Conservation (phyloP, 1,140 invertebrate species). For the Drusus annulatus region DNA sequence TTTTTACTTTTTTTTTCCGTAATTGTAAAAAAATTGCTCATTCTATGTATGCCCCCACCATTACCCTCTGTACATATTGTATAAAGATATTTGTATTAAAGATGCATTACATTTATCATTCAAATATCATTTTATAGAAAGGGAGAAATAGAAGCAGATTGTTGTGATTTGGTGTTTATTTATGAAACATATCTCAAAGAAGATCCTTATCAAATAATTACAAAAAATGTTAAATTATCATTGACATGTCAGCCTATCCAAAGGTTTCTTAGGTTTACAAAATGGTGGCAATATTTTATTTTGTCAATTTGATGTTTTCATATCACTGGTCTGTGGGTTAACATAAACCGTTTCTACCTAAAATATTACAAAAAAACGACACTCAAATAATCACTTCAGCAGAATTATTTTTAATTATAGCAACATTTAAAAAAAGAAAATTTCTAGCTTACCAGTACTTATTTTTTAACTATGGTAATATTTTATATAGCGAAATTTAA, state of each 20-base stretch:
- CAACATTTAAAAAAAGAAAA: too few species aligned
- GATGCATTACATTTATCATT: constrained; percentile 11
- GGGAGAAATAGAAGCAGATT: not conserved
- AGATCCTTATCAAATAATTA: constrained; percentile 24
- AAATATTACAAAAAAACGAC: too few species aligned
- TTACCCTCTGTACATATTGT: not conserved
- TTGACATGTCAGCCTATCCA: constrained; percentile 3
- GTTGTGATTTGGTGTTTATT: constrained; percentile 24
- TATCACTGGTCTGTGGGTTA: constrained; percentile 23
- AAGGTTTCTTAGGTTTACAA: constrained; percentile 11
- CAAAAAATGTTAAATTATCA: constrained; percentile 9
- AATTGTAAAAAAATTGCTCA: not conserved
- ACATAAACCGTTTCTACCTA: too few species aligned
- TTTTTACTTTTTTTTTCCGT: too few species aligned
- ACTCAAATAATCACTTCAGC: too few species aligned
- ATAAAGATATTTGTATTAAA: constrained; percentile 12
- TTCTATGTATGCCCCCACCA: not conserved
- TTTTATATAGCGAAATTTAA: too few species aligned
- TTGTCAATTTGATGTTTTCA: constrained; percentile 35
- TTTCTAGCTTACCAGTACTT: too few species aligned
- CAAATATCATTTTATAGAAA: constrained; percentile 7
- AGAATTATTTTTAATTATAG: too few species aligned
- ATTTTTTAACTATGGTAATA: too few species aligned
- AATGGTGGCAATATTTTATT: constrained; percentile 36
- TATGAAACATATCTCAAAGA: constrained; percentile 15